These are phyloP conservation scores for Marcusenius ussheri DNA, from an alignment of 2,113 vertebrate species.

Conservation along the genomic window DNA sequence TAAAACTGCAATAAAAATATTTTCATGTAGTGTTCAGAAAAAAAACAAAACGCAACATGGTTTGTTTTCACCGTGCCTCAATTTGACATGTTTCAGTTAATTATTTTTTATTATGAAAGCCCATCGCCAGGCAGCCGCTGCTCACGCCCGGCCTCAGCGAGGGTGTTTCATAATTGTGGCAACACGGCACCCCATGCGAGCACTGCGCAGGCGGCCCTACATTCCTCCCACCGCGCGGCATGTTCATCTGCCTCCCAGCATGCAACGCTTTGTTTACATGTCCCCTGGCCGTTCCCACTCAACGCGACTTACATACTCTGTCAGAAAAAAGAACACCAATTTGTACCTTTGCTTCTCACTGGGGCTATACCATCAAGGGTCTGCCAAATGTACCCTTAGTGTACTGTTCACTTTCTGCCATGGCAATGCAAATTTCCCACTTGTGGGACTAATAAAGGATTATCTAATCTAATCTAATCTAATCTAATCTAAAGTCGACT, in stretches of 20 bases:
- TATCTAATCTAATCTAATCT: neutral
- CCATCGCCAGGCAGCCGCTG: neutral
- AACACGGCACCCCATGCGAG: neutral
- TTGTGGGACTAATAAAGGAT: too few species aligned
- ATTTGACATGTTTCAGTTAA: neutral
- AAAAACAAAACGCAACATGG: neutral
- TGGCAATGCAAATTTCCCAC: too few species aligned
- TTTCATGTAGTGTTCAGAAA: neutral
- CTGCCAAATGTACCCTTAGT: neutral
- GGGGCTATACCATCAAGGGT: neutral
- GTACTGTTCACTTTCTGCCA: too few species aligned
- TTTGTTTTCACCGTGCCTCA: neutral
- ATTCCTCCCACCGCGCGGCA: neutral
- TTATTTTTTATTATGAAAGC: neutral
- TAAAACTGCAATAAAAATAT: neutral
- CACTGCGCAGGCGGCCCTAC: neutral
- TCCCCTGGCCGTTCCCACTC: neutral
- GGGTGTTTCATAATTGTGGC: conserved; percentile 18
- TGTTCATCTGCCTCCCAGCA: conserved; percentile 1
- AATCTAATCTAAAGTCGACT: neutral
- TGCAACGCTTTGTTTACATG: neutral
- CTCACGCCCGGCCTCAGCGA: neutral
- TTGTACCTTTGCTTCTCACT: neutral
- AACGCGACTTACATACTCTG: neutral
- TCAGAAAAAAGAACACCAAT: neutral